phyloP scores from a whole-genome alignment of 1,140 invertebrate genomes.

The Drosophila nikananu region DNA sequence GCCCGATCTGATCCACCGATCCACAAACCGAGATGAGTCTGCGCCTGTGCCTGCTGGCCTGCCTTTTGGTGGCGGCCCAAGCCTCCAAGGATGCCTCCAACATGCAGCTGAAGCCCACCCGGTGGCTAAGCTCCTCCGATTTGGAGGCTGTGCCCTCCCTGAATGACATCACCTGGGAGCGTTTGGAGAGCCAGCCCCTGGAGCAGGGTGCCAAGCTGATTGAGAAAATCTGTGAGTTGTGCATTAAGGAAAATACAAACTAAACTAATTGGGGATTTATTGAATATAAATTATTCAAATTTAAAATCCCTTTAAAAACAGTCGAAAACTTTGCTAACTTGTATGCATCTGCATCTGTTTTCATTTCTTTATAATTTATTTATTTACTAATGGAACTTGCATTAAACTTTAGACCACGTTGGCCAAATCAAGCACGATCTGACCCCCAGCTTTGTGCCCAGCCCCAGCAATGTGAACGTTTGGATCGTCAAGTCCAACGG shows the following conservation, averaged over 20 bases:
- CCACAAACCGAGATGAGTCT: constrained; percentile 55
- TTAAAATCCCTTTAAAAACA: too few relatives aligned
- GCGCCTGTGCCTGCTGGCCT: constrained; percentile 67
- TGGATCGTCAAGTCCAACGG: constrained; percentile 73
- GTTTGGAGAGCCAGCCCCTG: constrained; percentile 72
- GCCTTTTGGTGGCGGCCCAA: constrained; percentile 57
- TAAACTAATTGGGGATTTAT: too few relatives aligned
- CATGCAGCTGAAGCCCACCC: constrained; percentile 64
- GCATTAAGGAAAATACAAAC: too few relatives aligned
- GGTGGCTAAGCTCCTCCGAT: constrained; percentile 65
- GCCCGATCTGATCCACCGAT: constrained; percentile 43
- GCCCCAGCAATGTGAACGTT: constrained; percentile 74
- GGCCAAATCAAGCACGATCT: constrained; percentile 66
- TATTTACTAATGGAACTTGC: background rate
- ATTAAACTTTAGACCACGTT: constrained; percentile 59
- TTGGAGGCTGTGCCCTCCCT: constrained; percentile 70
- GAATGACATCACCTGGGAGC: constrained; percentile 70
- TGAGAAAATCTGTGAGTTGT: constrained; percentile 64
- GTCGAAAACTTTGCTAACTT: too few relatives aligned
- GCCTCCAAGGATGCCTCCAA: constrained; percentile 59
- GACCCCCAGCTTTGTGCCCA: constrained; percentile 76
- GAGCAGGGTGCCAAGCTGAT: constrained; percentile 67
- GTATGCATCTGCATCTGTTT: too few relatives aligned
- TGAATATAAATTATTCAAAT: too few relatives aligned
- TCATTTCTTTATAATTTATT: background rate